Base-by-base conservation (phyloP, 2,888 invertebrate genomes). In the Petrolisthes manimaculis region DNA sequence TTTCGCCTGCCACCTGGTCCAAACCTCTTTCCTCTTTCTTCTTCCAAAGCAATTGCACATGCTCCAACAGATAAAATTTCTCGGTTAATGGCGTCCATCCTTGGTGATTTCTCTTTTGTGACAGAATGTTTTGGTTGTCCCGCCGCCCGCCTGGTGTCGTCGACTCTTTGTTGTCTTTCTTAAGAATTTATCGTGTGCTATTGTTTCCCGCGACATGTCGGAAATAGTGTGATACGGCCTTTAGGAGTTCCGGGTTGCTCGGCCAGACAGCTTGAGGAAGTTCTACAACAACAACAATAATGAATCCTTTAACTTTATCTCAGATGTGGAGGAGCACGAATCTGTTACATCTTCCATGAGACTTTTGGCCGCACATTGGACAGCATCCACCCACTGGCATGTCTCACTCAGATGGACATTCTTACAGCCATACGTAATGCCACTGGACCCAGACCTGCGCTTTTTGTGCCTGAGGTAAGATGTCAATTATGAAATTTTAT, bases 331-430 rank as follows among this genome's bases (percentile, higher is more conserved):
- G 99, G 99, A n/a, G 99, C 99, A 5, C 95, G 99, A 92, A 99
- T 99, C 92, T 99, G 99, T 93, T 99, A 98, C 93, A 99, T 99
- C 93, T 99, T 99, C 94, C 99, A 99, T 93, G 99, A 99, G 93
- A 98, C 98, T 0, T 99, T 99, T 93, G 99, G 98, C 4, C 95
- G 96, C 92, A 97, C 98, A 0, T 94, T 99, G 92, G 97, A 98
- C 93, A 96, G 96, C 1, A 98, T 99, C 92, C 97, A 99, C 94
- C 99, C 99, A 4, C 94, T 99, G 92, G 96, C 96, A 87, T 98
- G 91, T 69, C 94, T 99, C 21, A 96, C 97, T 0, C 97, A 97
- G 93, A 96, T 97, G 95, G 99, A 99, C 93, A 98, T 99, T 92
- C 94, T 99, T 89, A 99, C 99, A 55, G 99, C 99, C 6, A 99